phyloP scores from a whole-genome alignment of 1,140 invertebrate species.

The Drosophila baimaii region DNA sequence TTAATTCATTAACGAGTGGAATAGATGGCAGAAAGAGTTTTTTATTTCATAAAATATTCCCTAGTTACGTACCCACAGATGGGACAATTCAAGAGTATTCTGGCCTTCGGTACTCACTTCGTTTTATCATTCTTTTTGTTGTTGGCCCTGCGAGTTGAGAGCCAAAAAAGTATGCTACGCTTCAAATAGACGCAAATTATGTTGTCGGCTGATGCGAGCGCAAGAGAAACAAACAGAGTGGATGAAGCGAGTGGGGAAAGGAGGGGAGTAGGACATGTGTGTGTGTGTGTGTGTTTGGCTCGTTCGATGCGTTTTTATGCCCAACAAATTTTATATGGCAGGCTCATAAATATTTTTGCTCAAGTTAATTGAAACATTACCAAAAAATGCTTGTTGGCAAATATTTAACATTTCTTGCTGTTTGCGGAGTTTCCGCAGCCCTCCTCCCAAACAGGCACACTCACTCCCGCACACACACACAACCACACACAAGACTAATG shows the following conservation, averaged over 20 bases:
- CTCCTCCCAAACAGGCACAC: neutral
- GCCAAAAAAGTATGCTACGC: constrained; percentile 72
- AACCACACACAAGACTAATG: constrained; percentile 40
- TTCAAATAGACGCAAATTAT: constrained; percentile 75
- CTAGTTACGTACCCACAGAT: neutral
- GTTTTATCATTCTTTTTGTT: neutral
- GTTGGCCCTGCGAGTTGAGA: constrained; percentile 30
- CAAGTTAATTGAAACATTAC: constrained; percentile 82
- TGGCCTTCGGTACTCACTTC: too few species aligned
- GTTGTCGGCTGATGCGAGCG: constrained; percentile 44
- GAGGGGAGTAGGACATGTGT: neutral
- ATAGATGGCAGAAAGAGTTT: too few species aligned
- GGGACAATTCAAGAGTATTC: neutral
- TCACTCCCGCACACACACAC: neutral
- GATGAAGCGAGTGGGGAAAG: neutral
- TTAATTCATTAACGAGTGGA: too few species aligned
- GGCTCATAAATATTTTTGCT: constrained; percentile 78
- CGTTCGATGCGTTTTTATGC: constrained; percentile 68
- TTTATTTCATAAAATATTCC: neutral
- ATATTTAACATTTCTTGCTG: constrained; percentile 69
- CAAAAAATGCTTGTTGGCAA: constrained; percentile 76
- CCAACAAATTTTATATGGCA: constrained; percentile 57
- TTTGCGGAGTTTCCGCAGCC: constrained; percentile 12
- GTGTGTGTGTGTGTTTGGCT: constrained; percentile 4
- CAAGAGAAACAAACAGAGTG: constrained; percentile 18